Evolutionary conservation across 2,797 vertebrate species (phyloP).

Genomic region (Xiphorhynchus erythropygius): DNA sequence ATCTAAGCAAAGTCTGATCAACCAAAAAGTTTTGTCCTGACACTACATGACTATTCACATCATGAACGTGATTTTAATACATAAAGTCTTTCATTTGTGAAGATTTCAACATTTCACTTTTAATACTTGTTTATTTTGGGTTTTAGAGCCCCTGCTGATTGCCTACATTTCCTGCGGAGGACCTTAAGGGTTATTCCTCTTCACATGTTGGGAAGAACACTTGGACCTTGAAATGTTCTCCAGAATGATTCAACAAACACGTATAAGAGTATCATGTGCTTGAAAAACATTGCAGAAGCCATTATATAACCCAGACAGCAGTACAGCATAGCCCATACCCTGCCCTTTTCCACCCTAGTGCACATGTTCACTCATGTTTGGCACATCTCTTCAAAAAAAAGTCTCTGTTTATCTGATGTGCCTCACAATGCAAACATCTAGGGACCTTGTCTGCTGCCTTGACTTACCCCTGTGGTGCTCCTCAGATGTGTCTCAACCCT

Average conservation of each 20-base stretch:
- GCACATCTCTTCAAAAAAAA: not conserved
- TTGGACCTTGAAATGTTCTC: not conserved
- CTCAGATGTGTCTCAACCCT: not conserved
- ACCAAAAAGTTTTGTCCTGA: not conserved
- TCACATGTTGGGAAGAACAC: not conserved
- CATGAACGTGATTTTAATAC: not conserved
- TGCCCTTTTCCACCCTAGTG: not conserved
- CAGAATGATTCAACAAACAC: not conserved
- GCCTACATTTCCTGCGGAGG: not conserved
- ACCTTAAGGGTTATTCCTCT: not conserved
- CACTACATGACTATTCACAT: not conserved
- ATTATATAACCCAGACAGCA: not conserved
- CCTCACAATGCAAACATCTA: not conserved
- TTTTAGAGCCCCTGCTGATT: not conserved
- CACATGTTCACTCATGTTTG: not conserved
- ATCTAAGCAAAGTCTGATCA: not conserved
- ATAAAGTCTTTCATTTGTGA: not conserved
- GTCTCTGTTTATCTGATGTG: not conserved
- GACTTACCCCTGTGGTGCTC: not conserved
- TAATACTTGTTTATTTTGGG: not conserved
- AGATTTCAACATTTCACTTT: not conserved
- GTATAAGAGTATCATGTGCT: accelerated
- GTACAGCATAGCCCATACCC: not conserved
- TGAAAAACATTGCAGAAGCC: not conserved
- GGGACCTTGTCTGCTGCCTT: not conserved